Evolutionary conservation across 2,797 vertebrate species (phyloP).

Genomic region (Antrozous pallidus): DNA sequence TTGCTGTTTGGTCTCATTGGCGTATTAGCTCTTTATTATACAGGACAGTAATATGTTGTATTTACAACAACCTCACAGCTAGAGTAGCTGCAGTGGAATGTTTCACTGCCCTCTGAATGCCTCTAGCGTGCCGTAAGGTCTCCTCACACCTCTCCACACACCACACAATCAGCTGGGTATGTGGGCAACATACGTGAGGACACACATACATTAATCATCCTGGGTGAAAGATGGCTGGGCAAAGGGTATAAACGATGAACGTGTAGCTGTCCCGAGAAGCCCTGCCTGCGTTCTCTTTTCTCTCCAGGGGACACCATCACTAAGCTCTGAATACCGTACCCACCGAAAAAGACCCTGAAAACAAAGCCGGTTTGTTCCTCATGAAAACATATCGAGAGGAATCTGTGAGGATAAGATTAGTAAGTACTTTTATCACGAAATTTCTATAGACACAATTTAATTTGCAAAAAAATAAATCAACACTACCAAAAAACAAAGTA

Average conservation of each 20-base stretch:
- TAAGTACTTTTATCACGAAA: not conserved
- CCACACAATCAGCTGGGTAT: not conserved
- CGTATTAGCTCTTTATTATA: too few relatives aligned
- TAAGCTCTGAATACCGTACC: constrained; percentile 19
- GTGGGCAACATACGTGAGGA: not conserved
- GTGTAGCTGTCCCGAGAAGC: not conserved
- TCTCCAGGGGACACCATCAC: not conserved
- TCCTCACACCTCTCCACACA: not conserved
- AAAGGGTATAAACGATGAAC: not conserved
- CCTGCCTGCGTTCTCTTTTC: not conserved
- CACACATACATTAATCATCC: not conserved
- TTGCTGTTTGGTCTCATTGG: too few relatives aligned
- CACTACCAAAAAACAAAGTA: not conserved
- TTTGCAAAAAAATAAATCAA: constrained; percentile 37
- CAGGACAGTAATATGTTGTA: not conserved
- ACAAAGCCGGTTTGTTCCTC: constrained; percentile 23
- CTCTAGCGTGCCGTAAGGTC: not conserved
- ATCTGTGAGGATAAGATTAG: constrained; percentile 11
- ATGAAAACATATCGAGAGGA: not conserved
- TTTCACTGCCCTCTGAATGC: not conserved
- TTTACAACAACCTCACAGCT: not conserved
- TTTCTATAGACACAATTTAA: not conserved
- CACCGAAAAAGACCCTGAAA: not conserved
- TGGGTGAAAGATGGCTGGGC: not conserved
- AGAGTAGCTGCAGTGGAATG: not conserved